Base-by-base conservation (phyloP, 2,113 vertebrate genomes). In the Gallinago media region DNA sequence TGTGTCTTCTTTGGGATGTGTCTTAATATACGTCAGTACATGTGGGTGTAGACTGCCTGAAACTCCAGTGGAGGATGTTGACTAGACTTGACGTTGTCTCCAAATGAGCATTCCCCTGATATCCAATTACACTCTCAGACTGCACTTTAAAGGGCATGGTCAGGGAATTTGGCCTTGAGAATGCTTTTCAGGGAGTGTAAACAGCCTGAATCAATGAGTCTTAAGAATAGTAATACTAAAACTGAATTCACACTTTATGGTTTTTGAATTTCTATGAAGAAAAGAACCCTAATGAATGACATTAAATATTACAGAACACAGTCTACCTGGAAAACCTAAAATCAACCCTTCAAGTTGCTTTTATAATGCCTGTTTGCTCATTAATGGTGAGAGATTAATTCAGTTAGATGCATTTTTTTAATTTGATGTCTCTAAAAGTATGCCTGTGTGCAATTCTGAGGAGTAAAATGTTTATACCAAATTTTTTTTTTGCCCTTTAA, bases 71-170 rank as follows among this genome's bases (percentile, higher is more conserved):
- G 27, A 62, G 36, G 31, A 62, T 65, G 31, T 32, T 74, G 40
- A 49, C 58, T 66, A 55, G 34, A 49, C 67, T 22, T 80, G 58
- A 49, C 44, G 56, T 76, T 91, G 8, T 70, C 27, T 75, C 20
- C 46, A 58, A 25, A 31, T 29, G 36, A 80, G 5, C 31, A 36
- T 8, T 88, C 72, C 75, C 63, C 17, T 40, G 75, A 74, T 71
- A 65, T 76, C 49, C 40, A 84, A 36, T 89, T 89, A 88, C 6
- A 62, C 11, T 76, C 59, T 76, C 59, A 90, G 79, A 68, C n/a
- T 76, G 26, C 3, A 12, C 76, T 44, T 49, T 54, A 86, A 50
- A 46, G 38, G 46, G 25, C 6, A 14, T 54, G 63, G 54, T 52
- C 27, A 78, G 58, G 34, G 36, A 73, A 91, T 89, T 50, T 81